phyloP scores from a whole-genome alignment of 2,113 vertebrate species.

The Leptosomus discolor region DNA sequence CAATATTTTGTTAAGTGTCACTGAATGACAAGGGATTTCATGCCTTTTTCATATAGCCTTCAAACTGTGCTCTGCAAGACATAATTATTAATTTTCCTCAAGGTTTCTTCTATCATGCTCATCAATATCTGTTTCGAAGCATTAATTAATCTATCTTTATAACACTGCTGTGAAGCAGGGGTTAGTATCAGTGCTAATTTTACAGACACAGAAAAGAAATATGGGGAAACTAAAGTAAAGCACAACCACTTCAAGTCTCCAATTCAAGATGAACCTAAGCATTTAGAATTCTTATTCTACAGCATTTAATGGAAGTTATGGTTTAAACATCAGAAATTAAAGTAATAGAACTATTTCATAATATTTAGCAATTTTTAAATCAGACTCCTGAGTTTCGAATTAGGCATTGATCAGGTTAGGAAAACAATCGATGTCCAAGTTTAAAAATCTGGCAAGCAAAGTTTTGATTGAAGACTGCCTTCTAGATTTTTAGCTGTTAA shows the following conservation, averaged over 20 bases:
- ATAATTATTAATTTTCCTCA: constrained; percentile 39
- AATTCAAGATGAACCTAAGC: not conserved
- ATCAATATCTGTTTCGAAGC: constrained; percentile 32
- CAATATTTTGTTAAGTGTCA: not conserved
- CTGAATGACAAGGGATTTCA: not conserved
- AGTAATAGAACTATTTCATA: not conserved
- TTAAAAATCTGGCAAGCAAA: not conserved
- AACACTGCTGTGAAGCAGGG: not conserved
- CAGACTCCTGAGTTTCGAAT: not conserved
- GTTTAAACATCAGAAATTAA: not conserved
- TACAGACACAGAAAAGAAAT: not conserved
- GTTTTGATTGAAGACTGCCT: not conserved
- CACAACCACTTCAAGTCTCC: not conserved
- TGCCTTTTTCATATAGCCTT: not conserved
- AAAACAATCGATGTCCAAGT: not conserved
- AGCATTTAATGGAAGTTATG: not conserved
- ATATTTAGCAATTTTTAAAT: not conserved
- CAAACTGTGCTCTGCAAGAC: not conserved
- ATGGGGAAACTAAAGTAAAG: not conserved
- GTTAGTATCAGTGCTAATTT: not conserved
- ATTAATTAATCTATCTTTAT: constrained; percentile 21
- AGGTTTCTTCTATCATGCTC: not conserved
- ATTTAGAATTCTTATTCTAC: not conserved
- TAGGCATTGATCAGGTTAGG: not conserved
- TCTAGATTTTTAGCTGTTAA: not conserved